Evolutionary conservation across 23 tunicate species (phyloP).

Genomic region (Botrylloides violaceus): DNA sequence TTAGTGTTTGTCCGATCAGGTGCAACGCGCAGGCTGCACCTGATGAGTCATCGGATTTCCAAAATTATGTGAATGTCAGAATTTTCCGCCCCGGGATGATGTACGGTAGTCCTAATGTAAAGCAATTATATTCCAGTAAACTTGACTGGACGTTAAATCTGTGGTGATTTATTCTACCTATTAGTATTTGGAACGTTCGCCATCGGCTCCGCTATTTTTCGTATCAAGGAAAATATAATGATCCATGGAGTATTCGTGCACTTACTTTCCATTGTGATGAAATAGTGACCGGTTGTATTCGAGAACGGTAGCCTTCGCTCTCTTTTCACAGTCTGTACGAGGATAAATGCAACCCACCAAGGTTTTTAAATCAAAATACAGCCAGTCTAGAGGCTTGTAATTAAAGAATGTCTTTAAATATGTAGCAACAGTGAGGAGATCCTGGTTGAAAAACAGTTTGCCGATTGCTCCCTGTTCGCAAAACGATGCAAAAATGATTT

Average conservation of each 20-base stretch:
- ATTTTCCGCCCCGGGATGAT: no score
- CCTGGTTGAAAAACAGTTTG: conserved; percentile 2
- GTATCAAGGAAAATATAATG: not conserved
- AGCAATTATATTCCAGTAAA: no score
- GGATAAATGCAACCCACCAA: conserved; percentile 7
- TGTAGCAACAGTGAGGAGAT: not conserved
- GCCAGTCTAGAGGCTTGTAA: conserved; percentile 16
- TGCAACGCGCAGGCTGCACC: no score
- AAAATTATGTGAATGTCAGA: no score
- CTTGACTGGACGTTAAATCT: no score
- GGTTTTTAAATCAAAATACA: conserved; percentile 1
- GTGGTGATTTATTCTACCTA: no score
- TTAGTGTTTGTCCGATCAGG: no score
- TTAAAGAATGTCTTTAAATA: conserved; percentile 9
- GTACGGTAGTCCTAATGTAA: no score
- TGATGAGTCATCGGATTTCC: no score
- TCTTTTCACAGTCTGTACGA: conserved; percentile 4
- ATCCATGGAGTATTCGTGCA: not conserved
- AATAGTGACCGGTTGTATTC: not conserved
- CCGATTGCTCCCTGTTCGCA: conserved; percentile 15
- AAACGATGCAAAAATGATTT: not conserved
- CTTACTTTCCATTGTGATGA: not conserved
- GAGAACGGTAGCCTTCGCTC: not conserved
- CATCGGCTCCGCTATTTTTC: no score
- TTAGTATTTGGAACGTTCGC: no score